A percentile compares a stretch with the other conserved stretches of the same genome.
Evolutionary conservation across 2,888 invertebrate genomes (phyloP).

Genomic region (Rhingia campestris): DNA sequence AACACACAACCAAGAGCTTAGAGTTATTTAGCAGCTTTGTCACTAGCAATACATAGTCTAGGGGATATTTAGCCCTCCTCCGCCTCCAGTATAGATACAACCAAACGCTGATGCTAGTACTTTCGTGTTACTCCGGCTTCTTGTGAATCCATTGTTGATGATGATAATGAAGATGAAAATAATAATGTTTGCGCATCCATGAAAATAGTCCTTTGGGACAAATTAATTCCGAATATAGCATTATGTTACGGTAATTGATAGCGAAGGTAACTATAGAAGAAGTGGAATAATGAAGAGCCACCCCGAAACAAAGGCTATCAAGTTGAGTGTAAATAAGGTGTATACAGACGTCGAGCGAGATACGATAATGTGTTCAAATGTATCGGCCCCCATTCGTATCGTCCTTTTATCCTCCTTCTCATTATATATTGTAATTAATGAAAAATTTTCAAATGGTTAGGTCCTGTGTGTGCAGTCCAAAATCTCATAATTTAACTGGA

Average conservation of each 20-base stretch:
- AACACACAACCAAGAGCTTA: slow-evolving; percentile 43
- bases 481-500: slow-evolving; percentile 1
- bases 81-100: not conserved
- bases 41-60: slow-evolving; percentile 2
- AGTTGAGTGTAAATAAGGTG: slow-evolving; percentile 54
- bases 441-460: slow-evolving; percentile 36
- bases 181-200: slow-evolving; percentile 68
- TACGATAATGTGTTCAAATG: slow-evolving; percentile 25
- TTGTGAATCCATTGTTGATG: slow-evolving; percentile 46
- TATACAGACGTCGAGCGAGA: not conserved
- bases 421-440: slow-evolving; percentile 54
- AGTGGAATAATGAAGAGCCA: slow-evolving; percentile 48
- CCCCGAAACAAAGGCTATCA: slow-evolving; percentile 27
- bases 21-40: slow-evolving; percentile 55
- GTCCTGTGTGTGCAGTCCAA: slow-evolving; percentile 6
- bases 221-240: slow-evolving; percentile 70
- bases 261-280: slow-evolving; percentile 44
- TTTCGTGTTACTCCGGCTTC: slow-evolving; percentile 6
- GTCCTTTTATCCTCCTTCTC: slow-evolving; percentile 15
- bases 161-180: slow-evolving; percentile 68
- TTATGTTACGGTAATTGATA: slow-evolving; percentile 69
- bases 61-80: not conserved
- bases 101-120: not conserved
- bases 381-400: not conserved
- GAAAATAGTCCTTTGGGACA: slow-evolving; percentile 71